Base-by-base conservation (phyloP, 2,113 vertebrate species). In the Leptocoma aspasia region DNA sequence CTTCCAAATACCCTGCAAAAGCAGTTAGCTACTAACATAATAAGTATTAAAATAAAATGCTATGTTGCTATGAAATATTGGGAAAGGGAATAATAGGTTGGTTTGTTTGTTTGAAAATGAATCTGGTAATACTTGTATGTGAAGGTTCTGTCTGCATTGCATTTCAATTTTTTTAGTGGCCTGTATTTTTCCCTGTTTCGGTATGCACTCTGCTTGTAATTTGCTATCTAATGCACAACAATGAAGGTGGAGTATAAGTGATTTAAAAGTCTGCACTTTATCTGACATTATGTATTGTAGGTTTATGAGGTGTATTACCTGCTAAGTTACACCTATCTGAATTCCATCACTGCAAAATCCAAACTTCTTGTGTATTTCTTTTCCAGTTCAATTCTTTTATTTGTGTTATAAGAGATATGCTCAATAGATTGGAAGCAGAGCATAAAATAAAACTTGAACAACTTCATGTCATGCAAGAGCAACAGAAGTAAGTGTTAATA, bases 381-480 rank as follows among this genome's bases (percentile, higher is more conserved):
- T 96, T 96, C 33, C 96, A 99, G 99, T 99, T 99, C 97, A 99
- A 99, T 98, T 99, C 99, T 60, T 99, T 99, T 97, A 99, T 99
- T 98, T 97, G 97, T 75, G 99, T 99, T 79, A 99, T 99, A 97
- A 99, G 98, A 95, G 99, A 99, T 61, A 99, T 99, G 99, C 97
- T 99, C 96, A 98, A 65, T 94, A 99, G 98, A 95, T 98, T 99
- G 98, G 99, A 99, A 97, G 90, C 98, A 31, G 99, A 99, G 75
- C 99, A 99, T 97, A 99, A 99, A 98, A 99, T 99, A 80, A 99
- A 99, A 96, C 97, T 99, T 97, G 99, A 99, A 82, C 99, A 99
- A 91, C 98, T 99, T 86, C 99, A 99, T 80, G 76, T 98, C 93
- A 99, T 99, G 99, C 99, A 99, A 96, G 99, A 99, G 91, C 99